A percentile compares a stretch with the other conserved stretches of the same genome.
These are phyloP conservation scores for Pogonomyrmex barbatus DNA, from an alignment of 1,140 invertebrate genomes.

Conservation along the genomic window DNA sequence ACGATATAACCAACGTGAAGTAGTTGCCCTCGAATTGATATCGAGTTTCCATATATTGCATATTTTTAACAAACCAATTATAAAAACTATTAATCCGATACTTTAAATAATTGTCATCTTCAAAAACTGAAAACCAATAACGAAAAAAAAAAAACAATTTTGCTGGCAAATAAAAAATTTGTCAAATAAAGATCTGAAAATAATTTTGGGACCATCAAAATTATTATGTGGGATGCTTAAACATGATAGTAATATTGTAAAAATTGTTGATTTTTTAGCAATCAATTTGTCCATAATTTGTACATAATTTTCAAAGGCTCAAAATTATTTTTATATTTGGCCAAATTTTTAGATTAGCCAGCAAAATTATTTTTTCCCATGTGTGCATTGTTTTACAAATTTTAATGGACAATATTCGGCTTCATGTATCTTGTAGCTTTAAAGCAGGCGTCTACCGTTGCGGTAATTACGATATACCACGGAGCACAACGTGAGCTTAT, in stretches of 20 bases:
- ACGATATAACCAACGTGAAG: conserved; percentile 40
- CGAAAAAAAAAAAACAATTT: too few relatives aligned
- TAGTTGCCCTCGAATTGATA: conserved; percentile 31
- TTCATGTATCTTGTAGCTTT: not conserved
- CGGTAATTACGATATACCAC: not conserved
- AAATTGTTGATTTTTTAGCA: too few relatives aligned
- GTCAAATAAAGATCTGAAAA: too few relatives aligned
- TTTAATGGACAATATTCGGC: not conserved
- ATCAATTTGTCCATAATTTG: too few relatives aligned
- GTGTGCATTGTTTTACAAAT: not conserved
- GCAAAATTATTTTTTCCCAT: not conserved
- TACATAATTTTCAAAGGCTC: too few relatives aligned
- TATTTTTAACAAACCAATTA: not conserved
- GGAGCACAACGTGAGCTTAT: not conserved
- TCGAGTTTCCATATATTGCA: not conserved
- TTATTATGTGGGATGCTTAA: too few relatives aligned
- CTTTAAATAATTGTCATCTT: not conserved
- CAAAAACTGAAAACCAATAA: not conserved
- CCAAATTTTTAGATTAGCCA: too few relatives aligned
- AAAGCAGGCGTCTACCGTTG: not conserved
- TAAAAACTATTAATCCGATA: not conserved
- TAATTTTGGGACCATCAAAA: too few relatives aligned
- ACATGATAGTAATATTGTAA: too few relatives aligned
- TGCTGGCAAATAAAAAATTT: too few relatives aligned
- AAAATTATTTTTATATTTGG: too few relatives aligned